These are phyloP conservation scores for Lymantria dispar DNA, from an alignment of 2,888 invertebrate species.

Conservation along the genomic window DNA sequence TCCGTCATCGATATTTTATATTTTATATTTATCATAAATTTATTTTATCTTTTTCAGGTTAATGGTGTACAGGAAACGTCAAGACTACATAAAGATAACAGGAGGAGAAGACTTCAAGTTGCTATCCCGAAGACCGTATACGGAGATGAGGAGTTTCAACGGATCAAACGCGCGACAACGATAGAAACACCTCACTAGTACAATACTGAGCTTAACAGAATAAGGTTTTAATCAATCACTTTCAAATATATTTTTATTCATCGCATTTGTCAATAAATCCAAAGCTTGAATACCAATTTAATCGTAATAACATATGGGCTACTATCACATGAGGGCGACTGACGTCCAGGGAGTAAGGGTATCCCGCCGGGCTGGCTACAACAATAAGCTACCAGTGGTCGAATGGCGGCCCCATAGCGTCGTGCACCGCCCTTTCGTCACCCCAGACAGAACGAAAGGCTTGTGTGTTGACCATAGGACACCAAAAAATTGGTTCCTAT, in stretches of 20 bases:
- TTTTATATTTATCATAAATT: no score
- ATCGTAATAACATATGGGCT: not conserved
- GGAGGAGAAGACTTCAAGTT: constrained; percentile 62
- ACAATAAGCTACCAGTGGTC: no score
- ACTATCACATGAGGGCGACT: no score
- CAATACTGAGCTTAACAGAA: not conserved
- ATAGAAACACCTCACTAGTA: constrained; percentile 39
- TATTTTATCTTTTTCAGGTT: constrained; percentile 53
- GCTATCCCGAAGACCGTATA: constrained; percentile 60
- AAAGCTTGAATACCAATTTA: not conserved
- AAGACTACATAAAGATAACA: constrained; percentile 45
- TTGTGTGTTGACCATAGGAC: no score
- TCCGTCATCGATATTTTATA: no score
- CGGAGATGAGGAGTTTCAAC: constrained; percentile 69
- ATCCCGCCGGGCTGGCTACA: no score
- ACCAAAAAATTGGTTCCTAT: no score
- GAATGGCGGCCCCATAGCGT: no score
- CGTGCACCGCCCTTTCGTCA: no score
- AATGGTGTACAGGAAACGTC: constrained; percentile 70
- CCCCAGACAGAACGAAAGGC: no score
- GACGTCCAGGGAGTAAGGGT: no score
- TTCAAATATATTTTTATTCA: not conserved
- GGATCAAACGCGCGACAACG: constrained; percentile 56
- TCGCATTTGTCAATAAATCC: no score
- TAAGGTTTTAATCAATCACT: not conserved